A percentile compares a stretch with the other conserved stretches of the same genome.
These are phyloP conservation scores for Caenorhabditis remanei DNA, from an alignment of 1,140 invertebrate species.

Conservation along the genomic window DNA sequence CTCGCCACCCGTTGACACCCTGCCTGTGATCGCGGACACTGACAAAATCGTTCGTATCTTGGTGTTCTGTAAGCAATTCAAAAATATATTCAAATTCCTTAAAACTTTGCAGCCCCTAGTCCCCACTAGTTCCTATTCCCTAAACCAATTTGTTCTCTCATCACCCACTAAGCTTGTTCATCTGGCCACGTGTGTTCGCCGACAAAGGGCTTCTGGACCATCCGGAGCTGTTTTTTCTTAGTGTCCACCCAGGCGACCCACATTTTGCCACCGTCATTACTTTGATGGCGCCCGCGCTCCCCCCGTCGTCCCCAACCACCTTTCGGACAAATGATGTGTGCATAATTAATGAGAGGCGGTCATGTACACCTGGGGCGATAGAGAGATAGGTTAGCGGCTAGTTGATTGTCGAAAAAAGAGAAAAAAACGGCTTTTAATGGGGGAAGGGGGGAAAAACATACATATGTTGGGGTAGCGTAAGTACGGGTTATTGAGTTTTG, in stretches of 20 bases:
- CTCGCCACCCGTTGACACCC: no score
- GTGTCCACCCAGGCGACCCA: neutral
- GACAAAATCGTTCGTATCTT: no score
- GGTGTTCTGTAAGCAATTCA: no score
- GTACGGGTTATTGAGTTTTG: constrained; percentile 28
- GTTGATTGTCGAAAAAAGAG: neutral
- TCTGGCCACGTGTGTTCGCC: neutral
- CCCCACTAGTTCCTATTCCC: neutral
- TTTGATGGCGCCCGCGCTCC: constrained; percentile 15
- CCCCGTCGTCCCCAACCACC: constrained; percentile 2
- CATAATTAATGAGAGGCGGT: constrained; percentile 42
- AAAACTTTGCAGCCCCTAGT: neutral
- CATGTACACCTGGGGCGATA: neutral
- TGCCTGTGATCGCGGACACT: no score
- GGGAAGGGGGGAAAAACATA: neutral
- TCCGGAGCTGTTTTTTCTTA: neutral
- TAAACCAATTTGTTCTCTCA: neutral
- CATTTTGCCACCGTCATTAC: neutral
- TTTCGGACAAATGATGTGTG: constrained; percentile 52
- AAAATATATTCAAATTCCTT: neutral
- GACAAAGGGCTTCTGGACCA: constrained; percentile 8
- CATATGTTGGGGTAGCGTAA: neutral
- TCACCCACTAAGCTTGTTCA: constrained; percentile 39
- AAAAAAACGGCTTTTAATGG: constrained; percentile 22
- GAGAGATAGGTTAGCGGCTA: no score